Percentiles rank a stretch among this genome's conserved stretches.
Conservation (phyloP, 2,797 vertebrate species). For the Macropus fuliginosus region DNA sequence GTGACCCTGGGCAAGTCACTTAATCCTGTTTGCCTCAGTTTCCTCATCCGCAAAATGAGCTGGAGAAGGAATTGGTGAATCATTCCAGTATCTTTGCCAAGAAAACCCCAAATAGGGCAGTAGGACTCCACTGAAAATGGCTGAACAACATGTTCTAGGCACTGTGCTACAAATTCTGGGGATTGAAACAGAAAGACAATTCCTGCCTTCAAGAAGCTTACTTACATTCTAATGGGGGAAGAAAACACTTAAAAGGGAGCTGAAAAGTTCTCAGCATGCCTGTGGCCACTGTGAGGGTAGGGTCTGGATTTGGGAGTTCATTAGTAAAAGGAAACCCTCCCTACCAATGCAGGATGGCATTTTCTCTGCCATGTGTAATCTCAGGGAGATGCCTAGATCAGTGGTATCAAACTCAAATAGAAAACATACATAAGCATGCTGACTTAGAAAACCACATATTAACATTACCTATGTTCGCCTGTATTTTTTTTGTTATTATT, state of each 20-base stretch:
- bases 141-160: not conserved
- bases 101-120: not conserved
- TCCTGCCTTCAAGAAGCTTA: not conserved
- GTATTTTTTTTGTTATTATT: not conserved
- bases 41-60: not conserved
- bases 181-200: not conserved
- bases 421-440: not conserved
- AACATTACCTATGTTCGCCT: not conserved
- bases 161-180: not conserved
- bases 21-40: not conserved
- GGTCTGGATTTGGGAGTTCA: not conserved
- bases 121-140: too few relatives aligned
- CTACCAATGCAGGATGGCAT: not conserved
- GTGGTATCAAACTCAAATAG: not conserved
- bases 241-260: not conserved
- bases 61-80: not conserved
- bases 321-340: not conserved
- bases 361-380: not conserved
- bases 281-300: not conserved
- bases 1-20: not conserved
- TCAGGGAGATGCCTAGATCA: not conserved
- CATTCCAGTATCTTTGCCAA: not conserved
- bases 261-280: not conserved
- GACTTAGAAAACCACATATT: not conserved
- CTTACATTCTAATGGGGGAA: not conserved